A percentile compares a stretch with the other conserved stretches of the same genome.
Conservation (phyloP, 2,888 invertebrate species). For the Spodoptera exigua region DNA sequence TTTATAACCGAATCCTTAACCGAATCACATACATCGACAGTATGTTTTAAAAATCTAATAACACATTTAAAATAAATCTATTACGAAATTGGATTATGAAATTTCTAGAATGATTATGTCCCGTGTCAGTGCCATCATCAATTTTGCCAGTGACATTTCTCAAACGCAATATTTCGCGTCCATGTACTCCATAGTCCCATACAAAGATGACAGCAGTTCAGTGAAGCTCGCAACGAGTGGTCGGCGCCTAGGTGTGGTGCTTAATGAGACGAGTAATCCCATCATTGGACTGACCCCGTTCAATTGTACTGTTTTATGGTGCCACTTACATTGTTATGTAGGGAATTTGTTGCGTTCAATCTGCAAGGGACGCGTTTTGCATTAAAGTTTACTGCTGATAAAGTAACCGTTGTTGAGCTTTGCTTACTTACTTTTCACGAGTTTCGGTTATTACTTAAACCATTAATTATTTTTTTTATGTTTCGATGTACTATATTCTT, state of each 20-base stretch:
- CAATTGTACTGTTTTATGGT: constrained; percentile 11
- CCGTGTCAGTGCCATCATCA: neutral
- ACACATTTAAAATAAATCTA: too few relatives aligned
- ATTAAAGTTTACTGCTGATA: too few relatives aligned
- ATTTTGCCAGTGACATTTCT: neutral
- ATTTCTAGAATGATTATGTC: neutral
- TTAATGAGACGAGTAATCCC: constrained; percentile 60
- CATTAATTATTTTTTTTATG: too few relatives aligned
- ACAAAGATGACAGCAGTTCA: constrained; percentile 22
- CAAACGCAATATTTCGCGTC: neutral
- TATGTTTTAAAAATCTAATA: too few relatives aligned
- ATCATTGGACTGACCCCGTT: constrained; percentile 20
- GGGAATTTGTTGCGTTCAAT: neutral
- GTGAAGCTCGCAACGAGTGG: constrained; percentile 28
- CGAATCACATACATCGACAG: too few relatives aligned
- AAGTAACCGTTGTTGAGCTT: too few relatives aligned
- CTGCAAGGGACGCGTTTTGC: neutral
- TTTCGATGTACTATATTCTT: too few relatives aligned
- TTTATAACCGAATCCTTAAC: too few relatives aligned
- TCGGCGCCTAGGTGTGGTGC: constrained; percentile 54
- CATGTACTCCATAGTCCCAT: neutral
- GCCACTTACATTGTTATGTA: neutral
- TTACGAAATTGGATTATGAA: too few relatives aligned
- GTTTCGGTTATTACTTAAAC: too few relatives aligned
- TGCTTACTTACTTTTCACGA: too few relatives aligned